Conservation (phyloP, 2,113 vertebrate species). For the Centropus bengalensis region DNA sequence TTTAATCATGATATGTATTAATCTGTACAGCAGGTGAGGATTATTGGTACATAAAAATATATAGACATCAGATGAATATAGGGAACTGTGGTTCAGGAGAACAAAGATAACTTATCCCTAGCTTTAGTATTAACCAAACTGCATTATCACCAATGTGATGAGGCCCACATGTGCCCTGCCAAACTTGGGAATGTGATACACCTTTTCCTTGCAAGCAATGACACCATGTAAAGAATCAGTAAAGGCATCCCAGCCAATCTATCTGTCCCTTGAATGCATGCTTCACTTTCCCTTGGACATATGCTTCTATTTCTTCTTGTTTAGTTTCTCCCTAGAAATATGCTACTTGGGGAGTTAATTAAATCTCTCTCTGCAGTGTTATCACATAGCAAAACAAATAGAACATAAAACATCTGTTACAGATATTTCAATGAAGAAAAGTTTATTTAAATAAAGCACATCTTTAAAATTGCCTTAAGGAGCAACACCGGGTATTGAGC, state of each 20-base stretch:
- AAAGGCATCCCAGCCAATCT: background rate
- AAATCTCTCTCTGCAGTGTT: constrained; percentile 28
- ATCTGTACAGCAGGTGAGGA: background rate
- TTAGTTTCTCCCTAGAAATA: constrained; percentile 27
- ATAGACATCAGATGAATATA: background rate
- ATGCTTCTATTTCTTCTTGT: background rate
- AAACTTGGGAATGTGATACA: background rate
- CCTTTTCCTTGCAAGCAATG: background rate
- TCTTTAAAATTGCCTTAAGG: constrained; percentile 47
- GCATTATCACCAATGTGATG: background rate
- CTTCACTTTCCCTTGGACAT: constrained; percentile 6
- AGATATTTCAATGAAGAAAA: constrained; percentile 27
- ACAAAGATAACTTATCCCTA: background rate
- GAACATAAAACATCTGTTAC: constrained; percentile 48
- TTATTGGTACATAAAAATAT: background rate
- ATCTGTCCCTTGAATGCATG: background rate
- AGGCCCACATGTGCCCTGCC: background rate
- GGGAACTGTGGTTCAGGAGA: background rate
- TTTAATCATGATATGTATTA: background rate
- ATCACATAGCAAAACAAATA: constrained; percentile 38
- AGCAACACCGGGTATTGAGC: constrained; percentile 3
- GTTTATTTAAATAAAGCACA: constrained; percentile 54
- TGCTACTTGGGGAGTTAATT: background rate
- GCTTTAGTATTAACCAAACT: background rate
- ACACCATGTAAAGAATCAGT: background rate